Evolutionary conservation across 2,113 vertebrate species (phyloP).

Genomic region (Channa argus): DNA sequence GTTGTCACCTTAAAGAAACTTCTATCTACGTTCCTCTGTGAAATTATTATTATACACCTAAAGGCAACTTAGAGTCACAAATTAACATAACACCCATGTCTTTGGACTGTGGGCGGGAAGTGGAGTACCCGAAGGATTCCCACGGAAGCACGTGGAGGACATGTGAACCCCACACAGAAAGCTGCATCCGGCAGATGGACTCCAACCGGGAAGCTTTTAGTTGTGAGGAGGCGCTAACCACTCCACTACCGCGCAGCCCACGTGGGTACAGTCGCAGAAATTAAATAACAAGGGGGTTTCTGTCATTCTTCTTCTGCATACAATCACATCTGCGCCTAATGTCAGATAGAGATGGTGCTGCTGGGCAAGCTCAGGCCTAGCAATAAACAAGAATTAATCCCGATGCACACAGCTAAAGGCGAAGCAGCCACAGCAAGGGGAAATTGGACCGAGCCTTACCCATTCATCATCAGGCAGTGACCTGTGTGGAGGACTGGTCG

Average conservation of each 20-base stretch:
- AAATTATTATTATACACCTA: conserved; percentile 2
- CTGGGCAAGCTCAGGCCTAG: conserved; percentile 36
- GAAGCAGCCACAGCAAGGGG: conserved; percentile 12
- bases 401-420: conserved; percentile 48
- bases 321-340: conserved; percentile 36
- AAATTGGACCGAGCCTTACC: conserved; percentile 46
- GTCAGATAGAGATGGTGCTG: conserved; percentile 46
- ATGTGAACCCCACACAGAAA: no score
- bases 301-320: conserved; percentile 41
- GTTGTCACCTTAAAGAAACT: conserved; percentile 14
- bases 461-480: conserved; percentile 60
- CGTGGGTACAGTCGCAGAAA: not conserved
- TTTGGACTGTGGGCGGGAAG: no score
- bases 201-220: no score
- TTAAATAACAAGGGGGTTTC: conserved; percentile 30
- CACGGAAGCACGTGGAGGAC: no score
- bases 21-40: conserved; percentile 14
- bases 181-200: no score
- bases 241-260: no score
- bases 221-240: no score
- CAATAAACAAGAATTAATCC: conserved; percentile 65
- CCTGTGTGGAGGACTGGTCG: conserved; percentile 26
- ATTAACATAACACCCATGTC: no score
- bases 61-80: no score
- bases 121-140: no score